Evolutionary conservation across 1,140 invertebrate genomes (phyloP).

Genomic region (Argopecten irradians): DNA sequence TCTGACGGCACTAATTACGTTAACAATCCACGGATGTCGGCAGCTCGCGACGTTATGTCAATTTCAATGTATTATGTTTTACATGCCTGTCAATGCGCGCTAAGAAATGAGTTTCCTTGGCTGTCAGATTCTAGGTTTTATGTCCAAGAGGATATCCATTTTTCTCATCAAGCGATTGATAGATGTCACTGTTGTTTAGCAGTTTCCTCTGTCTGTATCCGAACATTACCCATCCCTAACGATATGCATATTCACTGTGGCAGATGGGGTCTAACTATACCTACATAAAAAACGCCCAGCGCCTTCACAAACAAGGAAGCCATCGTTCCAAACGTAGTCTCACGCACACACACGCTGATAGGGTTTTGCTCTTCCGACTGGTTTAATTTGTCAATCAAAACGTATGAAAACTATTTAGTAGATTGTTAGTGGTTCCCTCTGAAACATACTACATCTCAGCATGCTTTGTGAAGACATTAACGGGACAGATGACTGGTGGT

Average conservation of each 20-base stretch:
- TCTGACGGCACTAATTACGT: slow-evolving; percentile 51
- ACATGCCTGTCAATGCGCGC: slow-evolving; percentile 49
- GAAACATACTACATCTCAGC: not conserved
- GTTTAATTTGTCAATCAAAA: not conserved
- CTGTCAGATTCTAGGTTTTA: slow-evolving; percentile 41
- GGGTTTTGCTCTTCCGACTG: not conserved
- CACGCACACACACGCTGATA: slow-evolving; percentile 4
- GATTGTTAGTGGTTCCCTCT: not conserved
- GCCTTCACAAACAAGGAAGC: not conserved
- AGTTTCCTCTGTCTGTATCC: not conserved
- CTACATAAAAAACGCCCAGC: not conserved
- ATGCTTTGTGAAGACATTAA: not conserved
- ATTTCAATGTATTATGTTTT: slow-evolving; percentile 51
- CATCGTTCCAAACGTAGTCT: not conserved
- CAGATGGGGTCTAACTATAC: not conserved
- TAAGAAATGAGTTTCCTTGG: slow-evolving; percentile 34
- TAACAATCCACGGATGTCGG: slow-evolving; percentile 54
- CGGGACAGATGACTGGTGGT: too few relatives aligned
- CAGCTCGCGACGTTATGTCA: slow-evolving; percentile 53
- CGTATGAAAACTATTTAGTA: not conserved
- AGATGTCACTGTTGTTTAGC: slow-evolving; percentile 34
- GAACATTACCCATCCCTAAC: not conserved
- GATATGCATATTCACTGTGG: slow-evolving; percentile 1
- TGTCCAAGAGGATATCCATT: slow-evolving; percentile 45
- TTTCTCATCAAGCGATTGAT: slow-evolving; percentile 43